Conservation (phyloP, 1,140 invertebrate species). For the Trichonephila clavata region DNA sequence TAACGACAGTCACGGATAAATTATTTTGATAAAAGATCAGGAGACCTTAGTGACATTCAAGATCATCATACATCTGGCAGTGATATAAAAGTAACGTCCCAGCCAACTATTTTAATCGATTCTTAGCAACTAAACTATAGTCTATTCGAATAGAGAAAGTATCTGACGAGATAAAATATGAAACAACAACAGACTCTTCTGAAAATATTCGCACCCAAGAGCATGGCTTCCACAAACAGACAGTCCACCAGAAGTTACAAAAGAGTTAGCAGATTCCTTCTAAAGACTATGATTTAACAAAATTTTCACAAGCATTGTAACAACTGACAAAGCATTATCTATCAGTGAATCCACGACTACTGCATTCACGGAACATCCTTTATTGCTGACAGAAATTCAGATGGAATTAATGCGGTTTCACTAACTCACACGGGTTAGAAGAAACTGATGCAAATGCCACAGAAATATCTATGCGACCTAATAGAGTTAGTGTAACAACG, state of each 20-base stretch:
- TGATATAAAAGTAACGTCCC: not conserved
- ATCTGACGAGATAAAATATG: not conserved
- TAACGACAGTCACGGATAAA: not conserved
- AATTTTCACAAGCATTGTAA: too few species aligned
- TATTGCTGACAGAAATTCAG: not conserved
- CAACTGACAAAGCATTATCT: too few species aligned
- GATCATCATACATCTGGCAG: not conserved
- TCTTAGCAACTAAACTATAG: not conserved
- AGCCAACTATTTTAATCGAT: not conserved
- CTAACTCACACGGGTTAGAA: not conserved
- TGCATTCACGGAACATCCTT: not conserved
- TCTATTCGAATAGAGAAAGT: not conserved
- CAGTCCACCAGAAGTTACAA: not conserved
- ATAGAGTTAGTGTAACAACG: not conserved
- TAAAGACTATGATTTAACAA: not conserved
- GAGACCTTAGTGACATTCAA: too few species aligned
- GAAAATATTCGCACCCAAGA: not conserved
- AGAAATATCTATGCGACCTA: not conserved
- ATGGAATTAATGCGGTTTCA: not conserved
- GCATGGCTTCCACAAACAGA: constrained; percentile 25
- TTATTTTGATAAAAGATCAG: not conserved
- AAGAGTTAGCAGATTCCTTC: not conserved
- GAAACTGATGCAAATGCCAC: not conserved
- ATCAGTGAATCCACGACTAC: too few species aligned
- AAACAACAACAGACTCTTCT: not conserved